Evolutionary conservation across 2,888 invertebrate species (phyloP).

Genomic region (Hirtodrosophila duncani): DNA sequence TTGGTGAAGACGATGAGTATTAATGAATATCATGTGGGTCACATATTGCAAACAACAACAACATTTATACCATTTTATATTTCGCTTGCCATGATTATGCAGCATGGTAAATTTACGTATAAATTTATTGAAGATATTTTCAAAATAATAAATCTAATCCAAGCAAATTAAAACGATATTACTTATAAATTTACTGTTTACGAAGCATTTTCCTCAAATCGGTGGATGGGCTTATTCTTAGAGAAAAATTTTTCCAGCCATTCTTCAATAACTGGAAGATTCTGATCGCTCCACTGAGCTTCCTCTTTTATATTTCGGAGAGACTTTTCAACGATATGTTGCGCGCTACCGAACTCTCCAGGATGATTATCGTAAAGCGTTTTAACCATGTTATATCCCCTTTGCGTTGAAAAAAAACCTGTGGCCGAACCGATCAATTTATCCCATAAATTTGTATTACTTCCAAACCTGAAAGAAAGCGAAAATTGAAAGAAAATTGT

Average conservation of each 20-base stretch:
- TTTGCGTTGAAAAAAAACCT: conserved; percentile 86
- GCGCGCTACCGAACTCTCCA: conserved; percentile 86
- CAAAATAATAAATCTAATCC: no score
- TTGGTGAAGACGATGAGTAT: conserved; percentile 83
- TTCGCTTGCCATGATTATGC: no score
- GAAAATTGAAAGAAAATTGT: neutral
- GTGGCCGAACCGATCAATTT: conserved; percentile 86
- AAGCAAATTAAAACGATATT: no score
- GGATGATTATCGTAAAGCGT: conserved; percentile 82
- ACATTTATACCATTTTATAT: no score
- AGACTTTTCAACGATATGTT: conserved; percentile 86
- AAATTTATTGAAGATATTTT: no score
- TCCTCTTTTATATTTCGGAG: conserved; percentile 86
- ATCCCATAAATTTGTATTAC: conserved; percentile 87
- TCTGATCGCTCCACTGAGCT: conserved; percentile 87
- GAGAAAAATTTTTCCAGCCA: conserved; percentile 83
- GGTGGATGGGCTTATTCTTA: no score
- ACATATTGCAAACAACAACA: no score
- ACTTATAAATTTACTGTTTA: no score
- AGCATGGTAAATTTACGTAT: no score
- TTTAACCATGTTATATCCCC: conserved; percentile 85
- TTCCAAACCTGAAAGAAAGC: conserved; percentile 80
- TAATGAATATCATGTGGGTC: no score
- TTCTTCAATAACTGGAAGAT: conserved; percentile 85
- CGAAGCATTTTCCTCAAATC: no score